Evolutionary conservation across 2,888 invertebrate genomes (phyloP), one percentile per base, ranked within the genome.

Genomic region (Agrochola macilenta): DNA sequence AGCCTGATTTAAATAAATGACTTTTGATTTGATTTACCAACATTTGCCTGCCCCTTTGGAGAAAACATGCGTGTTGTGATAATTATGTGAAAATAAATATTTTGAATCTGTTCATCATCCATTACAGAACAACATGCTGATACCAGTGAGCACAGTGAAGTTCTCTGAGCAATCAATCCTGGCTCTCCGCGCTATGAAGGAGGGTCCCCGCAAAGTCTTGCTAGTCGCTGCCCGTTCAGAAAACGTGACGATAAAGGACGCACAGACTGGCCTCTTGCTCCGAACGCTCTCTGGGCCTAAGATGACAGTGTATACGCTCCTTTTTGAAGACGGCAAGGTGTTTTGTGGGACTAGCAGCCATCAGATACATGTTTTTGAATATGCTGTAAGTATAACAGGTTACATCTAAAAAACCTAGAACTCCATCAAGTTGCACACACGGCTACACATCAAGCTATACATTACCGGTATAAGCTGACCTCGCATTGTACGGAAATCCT

Each of bases 321-420:
- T 98, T n/a, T 97, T 97, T 85, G 97, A 98, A 87, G 97, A 97
- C 58, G 97, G 97, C 74, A 97, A 97, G 81, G 97, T 98, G n/a
- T 98, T 97, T 92, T 98, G 98, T 89, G 98, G 98, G 11, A 98
- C 98, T 1, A 98, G 98, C 89, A 97, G 97, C 84, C 97, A 97
- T 83, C 97, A 97, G 88, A 97, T 98, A 91, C 97, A 97, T 79
- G 97, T 98, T n/a, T 98, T 97, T 91, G 98, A 98, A 93, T 98
- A 98, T 94, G 96, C 97, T 87, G 98, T 98, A 90, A 97, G 97
- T 97, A 82, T 61, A 23, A 20, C 9, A 14, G 1, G 1, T 17
- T 4, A 11, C 3, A 23, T 52, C n/a, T 52, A 0, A 8, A 26
- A 49, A 68, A 17, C 5, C 49, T 0, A 17, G 7, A 8, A 5